Evolutionary conservation across 1,140 invertebrate species (phyloP).

Genomic region (Drosophila elegans): DNA sequence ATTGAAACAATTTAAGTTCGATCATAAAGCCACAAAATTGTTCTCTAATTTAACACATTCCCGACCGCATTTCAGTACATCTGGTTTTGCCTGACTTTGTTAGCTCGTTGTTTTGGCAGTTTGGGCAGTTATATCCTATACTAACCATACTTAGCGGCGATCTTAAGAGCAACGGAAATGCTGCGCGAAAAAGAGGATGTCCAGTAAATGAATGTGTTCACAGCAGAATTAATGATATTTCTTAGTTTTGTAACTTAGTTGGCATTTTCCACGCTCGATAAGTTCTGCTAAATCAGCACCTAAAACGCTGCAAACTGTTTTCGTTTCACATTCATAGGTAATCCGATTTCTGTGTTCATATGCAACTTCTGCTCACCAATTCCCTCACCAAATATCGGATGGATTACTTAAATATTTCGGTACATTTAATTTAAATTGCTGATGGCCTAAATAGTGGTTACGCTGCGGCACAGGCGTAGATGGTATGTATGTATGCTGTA

Average conservation of each 20-base stretch:
- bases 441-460: slow-evolving; percentile 68
- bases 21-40: slow-evolving; percentile 47
- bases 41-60: slow-evolving; percentile 40
- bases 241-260: slow-evolving; percentile 21
- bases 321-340: slow-evolving; percentile 45
- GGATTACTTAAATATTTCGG: slow-evolving; percentile 26
- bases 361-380: slow-evolving; percentile 3
- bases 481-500: slow-evolving; percentile 51
- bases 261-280: slow-evolving; percentile 51
- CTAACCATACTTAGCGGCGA: slow-evolving; percentile 14
- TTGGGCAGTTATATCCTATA: slow-evolving; percentile 31
- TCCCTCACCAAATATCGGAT: slow-evolving; percentile 18
- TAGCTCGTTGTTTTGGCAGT: slow-evolving; percentile 38
- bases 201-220: slow-evolving; percentile 40
- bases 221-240: slow-evolving; percentile 65
- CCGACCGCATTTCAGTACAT: slow-evolving; percentile 1
- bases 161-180: slow-evolving; percentile 18
- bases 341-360: slow-evolving; percentile 22
- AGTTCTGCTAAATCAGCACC: slow-evolving; percentile 52
- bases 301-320: slow-evolving; percentile 40
- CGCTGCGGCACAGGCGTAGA: slow-evolving; percentile 60
- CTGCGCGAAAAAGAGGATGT: background rate
- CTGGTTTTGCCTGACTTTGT: slow-evolving; percentile 11
- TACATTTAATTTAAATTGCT: slow-evolving; percentile 61
- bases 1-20: slow-evolving; percentile 15